Evolutionary conservation across 1,140 invertebrate species (phyloP).

Genomic region (Capitella teleta): DNA sequence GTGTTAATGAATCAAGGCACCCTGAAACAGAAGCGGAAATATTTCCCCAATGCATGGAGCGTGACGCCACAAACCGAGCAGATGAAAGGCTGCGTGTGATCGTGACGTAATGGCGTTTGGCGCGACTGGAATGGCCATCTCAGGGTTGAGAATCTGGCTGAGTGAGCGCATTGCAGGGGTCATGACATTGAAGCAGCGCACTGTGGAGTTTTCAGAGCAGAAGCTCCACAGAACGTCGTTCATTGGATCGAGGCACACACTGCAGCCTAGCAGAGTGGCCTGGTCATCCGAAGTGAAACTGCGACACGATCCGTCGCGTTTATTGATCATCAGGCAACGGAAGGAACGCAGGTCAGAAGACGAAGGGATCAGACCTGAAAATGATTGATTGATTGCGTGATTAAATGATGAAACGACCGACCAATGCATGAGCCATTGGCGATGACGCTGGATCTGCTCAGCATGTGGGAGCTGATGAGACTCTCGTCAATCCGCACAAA

Average conservation of each 20-base stretch:
- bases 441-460: constrained; percentile 73
- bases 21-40: constrained; percentile 39
- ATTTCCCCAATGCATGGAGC: too few species aligned
- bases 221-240: constrained; percentile 48
- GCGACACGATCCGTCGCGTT: constrained; percentile 67
- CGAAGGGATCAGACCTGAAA: constrained; percentile 35
- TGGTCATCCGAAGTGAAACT: constrained; percentile 67
- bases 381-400: too few species aligned
- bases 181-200: constrained; percentile 72
- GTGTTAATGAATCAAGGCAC: constrained; percentile 77
- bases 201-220: constrained; percentile 42
- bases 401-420: constrained; percentile 39
- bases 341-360: constrained; percentile 45
- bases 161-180: constrained; percentile 50
- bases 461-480: constrained; percentile 75
- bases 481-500: constrained; percentile 87
- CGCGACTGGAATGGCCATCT: constrained; percentile 65
- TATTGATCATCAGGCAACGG: constrained; percentile 72
- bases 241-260: constrained; percentile 71
- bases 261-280: constrained; percentile 61
- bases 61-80: too few species aligned
- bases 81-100: constrained; percentile 69
- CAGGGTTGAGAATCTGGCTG: constrained; percentile 55
- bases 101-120: constrained; percentile 60
- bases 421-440: constrained; percentile 75